phyloP scores from a whole-genome alignment of 1,140 invertebrate genomes.

The Meloidogyne exigua region DNA sequence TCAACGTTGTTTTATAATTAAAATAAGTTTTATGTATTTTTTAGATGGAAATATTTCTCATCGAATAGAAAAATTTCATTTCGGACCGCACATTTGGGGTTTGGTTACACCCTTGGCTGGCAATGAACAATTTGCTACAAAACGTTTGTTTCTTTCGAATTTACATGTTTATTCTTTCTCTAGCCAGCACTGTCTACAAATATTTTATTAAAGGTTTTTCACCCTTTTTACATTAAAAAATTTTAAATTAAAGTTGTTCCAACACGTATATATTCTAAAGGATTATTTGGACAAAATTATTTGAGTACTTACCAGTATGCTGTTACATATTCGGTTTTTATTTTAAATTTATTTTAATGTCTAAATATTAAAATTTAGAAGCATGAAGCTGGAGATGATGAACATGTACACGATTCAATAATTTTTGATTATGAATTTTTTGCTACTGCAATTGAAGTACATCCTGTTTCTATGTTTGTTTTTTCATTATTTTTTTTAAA shows the following conservation, averaged over 20 bases:
- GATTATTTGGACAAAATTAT: slow-evolving; percentile 28
- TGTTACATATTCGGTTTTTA: slow-evolving; percentile 53
- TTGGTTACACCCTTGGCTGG: slow-evolving; percentile 59
- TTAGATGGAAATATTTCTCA: slow-evolving; percentile 57
- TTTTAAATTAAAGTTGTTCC: slow-evolving; percentile 48
- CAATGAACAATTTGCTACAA: slow-evolving; percentile 52
- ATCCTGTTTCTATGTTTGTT: slow-evolving; percentile 43
- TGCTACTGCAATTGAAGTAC: slow-evolving; percentile 56
- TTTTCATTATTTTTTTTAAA: background rate
- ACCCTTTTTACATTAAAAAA: background rate
- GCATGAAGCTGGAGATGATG: slow-evolving; percentile 46
- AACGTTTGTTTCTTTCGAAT: slow-evolving; percentile 30
- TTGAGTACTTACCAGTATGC: slow-evolving; percentile 57
- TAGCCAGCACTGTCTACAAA: slow-evolving; percentile 44
- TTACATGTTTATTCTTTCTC: slow-evolving; percentile 34
- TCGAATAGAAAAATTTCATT: slow-evolving; percentile 60
- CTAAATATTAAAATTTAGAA: slow-evolving; percentile 35
- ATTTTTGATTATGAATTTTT: slow-evolving; percentile 58
- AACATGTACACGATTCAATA: slow-evolving; percentile 53
- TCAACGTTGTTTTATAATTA: slow-evolving; percentile 6
- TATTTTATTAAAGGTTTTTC: slow-evolving; percentile 47
- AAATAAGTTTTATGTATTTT: background rate
- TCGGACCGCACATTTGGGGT: slow-evolving; percentile 57
- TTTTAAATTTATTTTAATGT: slow-evolving; percentile 7
- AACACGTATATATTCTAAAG: slow-evolving; percentile 48